Evolutionary conservation across 2,113 vertebrate species (phyloP).

Genomic region (Odontesthes bonariensis): DNA sequence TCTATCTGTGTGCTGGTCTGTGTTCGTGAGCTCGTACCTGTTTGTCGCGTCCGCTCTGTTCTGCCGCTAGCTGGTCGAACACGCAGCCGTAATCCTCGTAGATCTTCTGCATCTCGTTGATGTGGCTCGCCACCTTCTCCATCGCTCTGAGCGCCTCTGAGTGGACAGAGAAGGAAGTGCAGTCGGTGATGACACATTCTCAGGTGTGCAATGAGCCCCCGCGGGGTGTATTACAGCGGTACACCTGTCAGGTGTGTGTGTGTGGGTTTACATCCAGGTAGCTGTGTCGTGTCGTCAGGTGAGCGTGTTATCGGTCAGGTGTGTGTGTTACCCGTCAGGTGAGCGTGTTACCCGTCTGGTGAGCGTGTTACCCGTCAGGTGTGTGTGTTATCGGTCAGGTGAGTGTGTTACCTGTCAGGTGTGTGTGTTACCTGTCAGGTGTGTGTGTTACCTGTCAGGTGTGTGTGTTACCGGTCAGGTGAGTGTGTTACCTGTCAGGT

Average conservation of each 20-base stretch:
- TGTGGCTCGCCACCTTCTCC: constrained; percentile 97
- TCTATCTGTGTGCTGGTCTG: background rate
- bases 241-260: background rate
- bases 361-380: too few relatives aligned
- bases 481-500: background rate
- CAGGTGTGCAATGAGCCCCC: too few relatives aligned
- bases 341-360: background rate
- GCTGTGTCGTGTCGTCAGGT: too few relatives aligned
- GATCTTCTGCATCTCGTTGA: constrained; percentile 99
- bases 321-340: background rate
- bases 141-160: constrained; percentile 94
- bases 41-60: constrained; percentile 88
- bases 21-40: constrained; percentile 81
- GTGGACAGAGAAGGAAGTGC: constrained; percentile 55
- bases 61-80: constrained; percentile 93
- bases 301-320: too few relatives aligned
- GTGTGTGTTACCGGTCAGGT: background rate
- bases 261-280: too few relatives aligned
- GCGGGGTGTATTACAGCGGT: background rate
- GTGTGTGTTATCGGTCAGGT: background rate
- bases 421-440: background rate
- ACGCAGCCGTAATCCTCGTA: constrained; percentile 95
- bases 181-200: background rate
- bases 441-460: background rate
- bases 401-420: background rate